Conservation (phyloP, 2,888 invertebrate species). For the Lydus trimaculatus region DNA sequence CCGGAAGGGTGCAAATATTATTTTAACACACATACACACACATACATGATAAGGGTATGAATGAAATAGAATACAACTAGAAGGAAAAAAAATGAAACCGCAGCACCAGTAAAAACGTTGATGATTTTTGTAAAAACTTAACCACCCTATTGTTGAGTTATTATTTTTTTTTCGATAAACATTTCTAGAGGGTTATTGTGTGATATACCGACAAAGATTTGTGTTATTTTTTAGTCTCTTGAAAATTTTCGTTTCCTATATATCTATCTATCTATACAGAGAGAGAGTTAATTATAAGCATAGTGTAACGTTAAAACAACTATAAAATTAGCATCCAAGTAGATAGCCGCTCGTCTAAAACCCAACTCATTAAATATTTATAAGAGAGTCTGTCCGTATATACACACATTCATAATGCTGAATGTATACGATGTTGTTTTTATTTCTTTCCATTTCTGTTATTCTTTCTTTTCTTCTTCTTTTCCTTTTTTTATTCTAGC, state of each 20-base stretch:
- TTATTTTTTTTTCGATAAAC: not conserved
- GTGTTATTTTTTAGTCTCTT: constrained; percentile 7
- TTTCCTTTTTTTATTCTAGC: not conserved
- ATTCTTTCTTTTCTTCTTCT: not conserved
- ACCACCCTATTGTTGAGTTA: not conserved
- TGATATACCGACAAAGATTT: constrained; percentile 2
- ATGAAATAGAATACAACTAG: not conserved
- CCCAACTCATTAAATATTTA: constrained; percentile 55
- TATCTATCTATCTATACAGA: too few relatives aligned
- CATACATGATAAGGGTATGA: not conserved
- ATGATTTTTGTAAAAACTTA: not conserved
- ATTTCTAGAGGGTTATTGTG: too few relatives aligned
- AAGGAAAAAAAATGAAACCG: not conserved
- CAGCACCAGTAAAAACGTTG: not conserved
- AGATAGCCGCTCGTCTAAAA: constrained; percentile 47
- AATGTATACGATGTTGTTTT: constrained; percentile 4
- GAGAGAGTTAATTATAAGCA: constrained; percentile 35
- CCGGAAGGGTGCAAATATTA: constrained; percentile 54
- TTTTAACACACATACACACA: constrained; percentile 39
- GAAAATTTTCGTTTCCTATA: constrained; percentile 11
- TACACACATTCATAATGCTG: not conserved
- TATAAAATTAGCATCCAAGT: constrained; percentile 55
- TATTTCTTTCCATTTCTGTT: not conserved
- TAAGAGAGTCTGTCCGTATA: constrained; percentile 41
- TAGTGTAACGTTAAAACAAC: constrained; percentile 48